These are phyloP conservation scores for Sogatella furcifera DNA, from an alignment of 1,140 invertebrate genomes.

Conservation along the genomic window DNA sequence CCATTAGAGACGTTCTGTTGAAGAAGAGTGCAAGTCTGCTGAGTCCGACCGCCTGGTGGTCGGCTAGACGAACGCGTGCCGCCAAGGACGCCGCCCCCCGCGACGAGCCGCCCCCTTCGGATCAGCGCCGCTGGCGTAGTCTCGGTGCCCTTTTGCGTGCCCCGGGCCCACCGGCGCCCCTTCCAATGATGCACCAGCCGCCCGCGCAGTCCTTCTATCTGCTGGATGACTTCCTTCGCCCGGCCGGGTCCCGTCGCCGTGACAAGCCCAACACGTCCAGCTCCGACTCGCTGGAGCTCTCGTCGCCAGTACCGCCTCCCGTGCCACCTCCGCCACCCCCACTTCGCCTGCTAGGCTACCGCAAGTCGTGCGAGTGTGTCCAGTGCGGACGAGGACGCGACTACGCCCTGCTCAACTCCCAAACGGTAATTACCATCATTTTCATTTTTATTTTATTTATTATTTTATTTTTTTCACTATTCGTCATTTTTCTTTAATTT, in stretches of 20 bases:
- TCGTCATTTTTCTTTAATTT: neutral
- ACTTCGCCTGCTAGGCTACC: constrained; percentile 18
- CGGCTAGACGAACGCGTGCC: constrained; percentile 8
- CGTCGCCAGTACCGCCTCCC: constrained; percentile 19
- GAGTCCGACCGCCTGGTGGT: constrained; percentile 33
- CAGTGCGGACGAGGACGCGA: constrained; percentile 16
- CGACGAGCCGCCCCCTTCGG: constrained; percentile 24
- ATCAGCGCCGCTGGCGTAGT: constrained; percentile 38
- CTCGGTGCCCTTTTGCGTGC: constrained; percentile 37
- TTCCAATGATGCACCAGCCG: constrained; percentile 23
- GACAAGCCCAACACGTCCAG: constrained; percentile 17
- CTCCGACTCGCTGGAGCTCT: constrained; percentile 26
- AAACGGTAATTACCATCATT: constrained; percentile 11
- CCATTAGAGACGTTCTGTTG: constrained; percentile 29
- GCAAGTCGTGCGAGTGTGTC: constrained; percentile 18
- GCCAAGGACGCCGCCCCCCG: constrained; percentile 23
- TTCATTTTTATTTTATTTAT: neutral
- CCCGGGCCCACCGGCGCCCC: constrained; percentile 18
- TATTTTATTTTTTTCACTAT: neutral
- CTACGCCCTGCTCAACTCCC: constrained; percentile 12
- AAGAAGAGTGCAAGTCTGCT: constrained; percentile 34
- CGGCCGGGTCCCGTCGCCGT: constrained; percentile 27
- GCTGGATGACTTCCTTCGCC: constrained; percentile 39
- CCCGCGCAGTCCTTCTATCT: constrained; percentile 41
- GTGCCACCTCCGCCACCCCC: constrained; percentile 23